These are phyloP conservation scores for Anoplophora glabripennis DNA, from an alignment of 1,140 invertebrate species.

Conservation along the genomic window DNA sequence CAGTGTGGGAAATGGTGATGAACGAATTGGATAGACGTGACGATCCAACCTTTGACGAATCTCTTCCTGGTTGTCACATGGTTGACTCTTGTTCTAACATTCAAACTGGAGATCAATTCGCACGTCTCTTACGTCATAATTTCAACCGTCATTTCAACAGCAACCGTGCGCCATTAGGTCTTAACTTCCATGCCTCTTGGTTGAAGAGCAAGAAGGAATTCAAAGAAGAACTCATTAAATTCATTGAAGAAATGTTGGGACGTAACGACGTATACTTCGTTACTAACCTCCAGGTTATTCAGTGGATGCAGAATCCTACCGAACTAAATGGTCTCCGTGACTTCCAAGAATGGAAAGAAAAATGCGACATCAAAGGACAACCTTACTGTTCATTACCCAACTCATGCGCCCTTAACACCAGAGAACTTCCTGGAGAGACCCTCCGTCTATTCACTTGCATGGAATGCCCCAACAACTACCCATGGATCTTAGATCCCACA, in stretches of 20 bases:
- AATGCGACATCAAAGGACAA: slow-evolving; percentile 91
- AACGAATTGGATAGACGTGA: slow-evolving; percentile 90
- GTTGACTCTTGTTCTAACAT: slow-evolving; percentile 92
- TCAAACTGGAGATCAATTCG: slow-evolving; percentile 84
- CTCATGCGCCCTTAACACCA: slow-evolving; percentile 82
- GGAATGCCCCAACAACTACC: slow-evolving; percentile 94
- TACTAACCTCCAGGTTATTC: slow-evolving; percentile 89
- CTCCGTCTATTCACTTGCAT: slow-evolving; percentile 90
- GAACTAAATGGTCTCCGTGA: slow-evolving; percentile 82
- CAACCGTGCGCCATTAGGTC: slow-evolving; percentile 90
- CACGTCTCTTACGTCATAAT: slow-evolving; percentile 83
- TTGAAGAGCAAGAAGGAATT: slow-evolving; percentile 92
- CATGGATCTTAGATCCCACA: slow-evolving; percentile 92
- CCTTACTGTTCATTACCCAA: slow-evolving; percentile 90
- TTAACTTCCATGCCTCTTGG: slow-evolving; percentile 95
- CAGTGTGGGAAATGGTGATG: slow-evolving; percentile 96
- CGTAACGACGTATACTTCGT: slow-evolving; percentile 93
- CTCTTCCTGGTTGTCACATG: slow-evolving; percentile 88
- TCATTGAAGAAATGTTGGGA: slow-evolving; percentile 87
- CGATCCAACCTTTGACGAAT: slow-evolving; percentile 87
- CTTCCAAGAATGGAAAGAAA: slow-evolving; percentile 94
- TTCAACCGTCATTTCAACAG: slow-evolving; percentile 90
- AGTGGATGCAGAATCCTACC: slow-evolving; percentile 97
- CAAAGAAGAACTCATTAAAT: slow-evolving; percentile 86
- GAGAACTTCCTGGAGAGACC: slow-evolving; percentile 89